Percentiles rank a stretch among this genome's conserved stretches.
phyloP scores from a whole-genome alignment of 2,888 invertebrate species.

The Trachelus troglodyta region DNA sequence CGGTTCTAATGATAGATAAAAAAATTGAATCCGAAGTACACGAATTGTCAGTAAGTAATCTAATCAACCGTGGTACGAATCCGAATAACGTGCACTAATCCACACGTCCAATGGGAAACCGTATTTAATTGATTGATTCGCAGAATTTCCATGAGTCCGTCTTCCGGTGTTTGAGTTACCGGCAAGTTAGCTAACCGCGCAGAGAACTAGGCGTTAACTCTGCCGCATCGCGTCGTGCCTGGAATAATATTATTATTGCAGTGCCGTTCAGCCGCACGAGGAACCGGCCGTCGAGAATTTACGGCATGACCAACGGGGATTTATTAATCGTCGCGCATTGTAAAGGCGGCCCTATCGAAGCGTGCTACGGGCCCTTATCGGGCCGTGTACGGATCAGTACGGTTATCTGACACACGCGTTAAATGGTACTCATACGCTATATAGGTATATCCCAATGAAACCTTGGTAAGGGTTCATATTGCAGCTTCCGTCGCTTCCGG shows the following conservation, averaged over 20 bases:
- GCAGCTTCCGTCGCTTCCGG: neutral
- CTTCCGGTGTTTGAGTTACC: neutral
- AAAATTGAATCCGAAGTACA: neutral
- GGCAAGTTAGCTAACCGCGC: neutral
- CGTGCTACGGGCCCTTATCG: neutral
- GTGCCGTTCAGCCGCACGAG: neutral
- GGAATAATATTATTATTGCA: neutral
- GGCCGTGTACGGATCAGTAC: neutral
- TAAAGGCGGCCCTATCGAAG: neutral
- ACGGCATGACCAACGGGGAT: constrained; percentile 23
- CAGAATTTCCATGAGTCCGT: neutral
- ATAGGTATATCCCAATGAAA: neutral
- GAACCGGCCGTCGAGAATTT: neutral
- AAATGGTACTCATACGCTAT: neutral
- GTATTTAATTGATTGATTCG: neutral
- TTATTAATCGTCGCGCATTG: constrained; percentile 27
- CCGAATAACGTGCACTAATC: neutral
- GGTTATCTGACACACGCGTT: neutral
- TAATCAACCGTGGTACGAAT: neutral
- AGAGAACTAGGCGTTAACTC: neutral
- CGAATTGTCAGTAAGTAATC: neutral
- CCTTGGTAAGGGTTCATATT: neutral
- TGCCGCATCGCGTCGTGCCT: neutral
- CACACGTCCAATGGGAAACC: neutral
- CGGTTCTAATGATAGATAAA: neutral